Evolutionary conservation across 2,888 invertebrate species (phyloP), one percentile per base, ranked within the genome.

Genomic region (Notodonta ziczac): DNA sequence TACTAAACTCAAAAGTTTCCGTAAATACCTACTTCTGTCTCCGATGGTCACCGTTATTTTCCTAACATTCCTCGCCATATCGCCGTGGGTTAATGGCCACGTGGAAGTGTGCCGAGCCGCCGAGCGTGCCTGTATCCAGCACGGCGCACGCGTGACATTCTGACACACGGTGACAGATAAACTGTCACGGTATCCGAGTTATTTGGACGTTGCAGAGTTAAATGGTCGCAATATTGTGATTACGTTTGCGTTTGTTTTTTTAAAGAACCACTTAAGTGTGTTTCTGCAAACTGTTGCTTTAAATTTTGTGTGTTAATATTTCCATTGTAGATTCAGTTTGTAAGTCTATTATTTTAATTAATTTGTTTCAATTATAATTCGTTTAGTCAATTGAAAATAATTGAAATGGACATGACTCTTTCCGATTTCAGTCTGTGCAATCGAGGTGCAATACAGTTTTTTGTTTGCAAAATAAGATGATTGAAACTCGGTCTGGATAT

Each of bases 1-100:
- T n/a, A 46, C 12, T 8, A 40, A 9, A n/a, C 5, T 46, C n/a
- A 5, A 51, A 51, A 10, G 51, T 51, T 51, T 51, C 51, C 51
- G 51, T 51, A 51, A 51, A 16, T 7, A 51, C 51, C 9, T 24
- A 24, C 24, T 35, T 48, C 5, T 51, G 16, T 16, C 8, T 8
- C 16, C 9, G 9, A 9, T 9, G 10, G n/a, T 48, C 12, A 16
- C 32, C 52, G 52, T 13, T 52, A 24, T 16, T 52, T 52, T 52
- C 24, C 55, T 35, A 16, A 60, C 59, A 40, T 9, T 61, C 9
- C 51, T 44, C n/a, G n/a, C 51, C n/a, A 42, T 52, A 61, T 59
- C 56, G 63, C 56, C 53, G 44, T 74, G 61, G 71, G 74, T 66
- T 74, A 74, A 73, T 76, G 52, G 10, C 57, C 64, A 65, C 57